Conservation (phyloP, 2,797 vertebrate species). For the Dendrocincla fuliginosa region DNA sequence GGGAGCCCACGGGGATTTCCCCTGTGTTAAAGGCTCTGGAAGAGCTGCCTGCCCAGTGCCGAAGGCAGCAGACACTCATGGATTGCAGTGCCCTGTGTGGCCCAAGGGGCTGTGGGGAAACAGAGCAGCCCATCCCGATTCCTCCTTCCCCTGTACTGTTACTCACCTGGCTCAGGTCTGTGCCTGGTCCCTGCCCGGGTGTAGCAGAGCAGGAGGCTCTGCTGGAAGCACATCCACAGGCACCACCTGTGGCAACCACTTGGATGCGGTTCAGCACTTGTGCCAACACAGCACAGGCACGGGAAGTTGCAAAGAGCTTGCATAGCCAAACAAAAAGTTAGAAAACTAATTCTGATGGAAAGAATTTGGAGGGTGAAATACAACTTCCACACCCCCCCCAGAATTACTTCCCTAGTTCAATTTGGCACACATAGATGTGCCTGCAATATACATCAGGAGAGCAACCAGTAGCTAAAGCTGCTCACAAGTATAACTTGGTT, state of each 20-base stretch:
- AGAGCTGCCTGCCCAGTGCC: neutral
- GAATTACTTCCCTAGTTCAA: neutral
- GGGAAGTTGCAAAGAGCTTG: neutral
- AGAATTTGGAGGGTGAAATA: neutral
- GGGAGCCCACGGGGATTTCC: neutral
- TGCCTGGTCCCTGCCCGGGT: neutral
- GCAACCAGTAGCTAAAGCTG: neutral
- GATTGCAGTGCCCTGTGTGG: accelerated
- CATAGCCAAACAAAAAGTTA: accelerated
- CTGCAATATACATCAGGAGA: neutral
- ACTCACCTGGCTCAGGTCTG: neutral
- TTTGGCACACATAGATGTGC: neutral
- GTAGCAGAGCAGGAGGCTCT: neutral
- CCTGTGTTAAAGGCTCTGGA: neutral
- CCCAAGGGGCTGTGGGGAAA: neutral
- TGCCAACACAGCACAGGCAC: neutral
- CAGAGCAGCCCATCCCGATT: neutral
- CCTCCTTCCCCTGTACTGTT: neutral
- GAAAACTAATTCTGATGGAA: neutral
- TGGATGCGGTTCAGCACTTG: neutral
- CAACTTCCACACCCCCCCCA: neutral
- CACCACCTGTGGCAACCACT: neutral
- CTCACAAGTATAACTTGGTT: neutral
- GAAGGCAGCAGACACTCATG: neutral
- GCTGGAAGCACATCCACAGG: neutral